Conservation (phyloP, 2,888 invertebrate species). For the Lithodes maja region DNA sequence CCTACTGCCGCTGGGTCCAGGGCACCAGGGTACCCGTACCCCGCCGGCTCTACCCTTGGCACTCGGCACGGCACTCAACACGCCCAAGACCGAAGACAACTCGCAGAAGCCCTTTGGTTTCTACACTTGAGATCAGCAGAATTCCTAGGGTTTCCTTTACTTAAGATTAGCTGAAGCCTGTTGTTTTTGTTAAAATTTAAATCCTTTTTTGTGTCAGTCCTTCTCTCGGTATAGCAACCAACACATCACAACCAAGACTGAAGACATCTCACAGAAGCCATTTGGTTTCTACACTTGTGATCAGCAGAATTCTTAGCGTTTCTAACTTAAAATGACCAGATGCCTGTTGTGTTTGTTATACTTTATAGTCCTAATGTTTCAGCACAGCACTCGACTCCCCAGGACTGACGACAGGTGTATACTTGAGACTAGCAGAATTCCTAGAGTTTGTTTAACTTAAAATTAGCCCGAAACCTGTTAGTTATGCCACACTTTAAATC, state of each 20-base stretch:
- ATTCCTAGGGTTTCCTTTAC: not conserved
- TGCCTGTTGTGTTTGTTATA: too few species aligned
- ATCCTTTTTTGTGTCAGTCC: not conserved
- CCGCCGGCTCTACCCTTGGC: slow-evolving; percentile 72
- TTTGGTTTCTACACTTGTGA: slow-evolving; percentile 57
- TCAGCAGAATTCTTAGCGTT: not conserved
- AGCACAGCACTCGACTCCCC: too few species aligned
- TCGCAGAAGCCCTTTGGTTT: slow-evolving; percentile 56
- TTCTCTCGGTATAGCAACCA: slow-evolving; percentile 66
- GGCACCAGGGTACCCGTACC: slow-evolving; percentile 80
- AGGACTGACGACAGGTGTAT: too few species aligned
- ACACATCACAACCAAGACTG: slow-evolving; percentile 33
- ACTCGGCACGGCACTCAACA: slow-evolving; percentile 67
- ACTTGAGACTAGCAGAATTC: too few species aligned
- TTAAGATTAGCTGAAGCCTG: not conserved
- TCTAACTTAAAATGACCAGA: not conserved
- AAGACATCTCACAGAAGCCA: slow-evolving; percentile 51
- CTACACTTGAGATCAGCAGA: slow-evolving; percentile 35
- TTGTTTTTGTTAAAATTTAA: not conserved
- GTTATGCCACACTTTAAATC: too few species aligned
- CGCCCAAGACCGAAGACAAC: slow-evolving; percentile 43
- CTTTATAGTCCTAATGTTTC: too few species aligned
- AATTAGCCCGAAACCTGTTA: too few species aligned
- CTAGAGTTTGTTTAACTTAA: too few species aligned
- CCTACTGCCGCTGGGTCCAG: slow-evolving; percentile 81